These are phyloP conservation scores for Leptarthrus brevirostris DNA, from an alignment of 2,888 invertebrate genomes.

Conservation along the genomic window DNA sequence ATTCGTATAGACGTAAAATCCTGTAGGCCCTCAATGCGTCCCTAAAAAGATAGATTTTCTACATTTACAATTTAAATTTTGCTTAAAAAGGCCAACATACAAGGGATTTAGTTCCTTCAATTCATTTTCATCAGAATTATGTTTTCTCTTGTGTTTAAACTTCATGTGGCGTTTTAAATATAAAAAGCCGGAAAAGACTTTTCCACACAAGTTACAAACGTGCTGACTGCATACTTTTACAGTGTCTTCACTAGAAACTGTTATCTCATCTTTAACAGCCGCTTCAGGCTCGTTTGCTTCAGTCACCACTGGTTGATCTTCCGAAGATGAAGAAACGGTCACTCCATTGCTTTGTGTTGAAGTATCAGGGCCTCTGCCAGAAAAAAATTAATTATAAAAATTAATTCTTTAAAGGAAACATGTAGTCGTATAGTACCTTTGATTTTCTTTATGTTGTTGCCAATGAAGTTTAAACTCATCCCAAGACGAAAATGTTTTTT, in stretches of 20 bases:
- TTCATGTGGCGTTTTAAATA: background rate
- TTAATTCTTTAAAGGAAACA: too few species aligned
- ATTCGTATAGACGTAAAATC: background rate
- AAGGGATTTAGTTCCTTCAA: background rate
- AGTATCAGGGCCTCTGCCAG: too few species aligned
- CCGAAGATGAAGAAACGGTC: background rate
- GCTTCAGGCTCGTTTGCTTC: background rate
- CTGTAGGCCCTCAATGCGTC: background rate
- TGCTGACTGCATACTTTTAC: background rate
- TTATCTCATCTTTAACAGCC: background rate
- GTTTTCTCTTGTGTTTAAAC: background rate
- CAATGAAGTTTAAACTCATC: background rate
- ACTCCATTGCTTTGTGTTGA: background rate
- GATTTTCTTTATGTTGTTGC: background rate
- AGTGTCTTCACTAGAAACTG: background rate
- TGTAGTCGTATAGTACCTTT: too few species aligned
- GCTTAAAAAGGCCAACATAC: background rate
- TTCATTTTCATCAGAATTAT: background rate
- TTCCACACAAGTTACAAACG: background rate
- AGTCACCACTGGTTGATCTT: background rate
- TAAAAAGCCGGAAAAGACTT: background rate
- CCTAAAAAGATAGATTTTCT: background rate
- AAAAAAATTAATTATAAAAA: too few species aligned
- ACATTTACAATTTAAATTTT: too few species aligned
- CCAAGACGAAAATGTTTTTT: background rate